Evolutionary conservation across 2,888 invertebrate species (phyloP).

Genomic region (Cremastinae sp.): DNA sequence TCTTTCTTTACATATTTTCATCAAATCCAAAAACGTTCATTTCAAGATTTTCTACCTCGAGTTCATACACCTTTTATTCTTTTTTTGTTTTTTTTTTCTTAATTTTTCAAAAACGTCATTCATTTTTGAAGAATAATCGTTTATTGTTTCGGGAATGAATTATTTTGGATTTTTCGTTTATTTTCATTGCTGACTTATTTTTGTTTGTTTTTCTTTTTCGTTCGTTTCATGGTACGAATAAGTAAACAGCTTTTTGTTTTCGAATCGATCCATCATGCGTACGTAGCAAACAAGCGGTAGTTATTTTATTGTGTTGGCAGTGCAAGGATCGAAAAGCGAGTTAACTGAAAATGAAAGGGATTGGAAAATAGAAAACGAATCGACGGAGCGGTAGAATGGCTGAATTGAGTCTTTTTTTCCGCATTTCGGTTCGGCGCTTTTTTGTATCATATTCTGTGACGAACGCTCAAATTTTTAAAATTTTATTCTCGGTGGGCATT

Average conservation of each 20-base stretch:
- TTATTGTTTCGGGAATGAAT: neutral
- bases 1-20: conserved; percentile 70
- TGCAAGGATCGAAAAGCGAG: conserved; percentile 58
- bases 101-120: conserved; percentile 21
- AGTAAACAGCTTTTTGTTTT: conserved; percentile 15
- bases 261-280: conserved; percentile 35
- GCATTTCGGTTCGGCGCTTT: conserved; percentile 8
- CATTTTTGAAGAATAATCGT: conserved; percentile 3
- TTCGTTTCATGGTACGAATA: conserved; percentile 18
- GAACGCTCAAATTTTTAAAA: conserved; percentile 41
- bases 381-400: conserved; percentile 5
- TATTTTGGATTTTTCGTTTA: conserved; percentile 6
- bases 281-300: conserved; percentile 43
- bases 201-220: neutral
- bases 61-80: too few species aligned
- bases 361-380: conserved; percentile 1
- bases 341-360: conserved; percentile 3
- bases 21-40: conserved; percentile 22
- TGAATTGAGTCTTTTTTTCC: conserved; percentile 3
- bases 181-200: conserved; percentile 8
- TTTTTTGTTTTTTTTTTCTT: conserved; percentile 15
- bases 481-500: conserved; percentile 73
- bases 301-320: conserved; percentile 62
- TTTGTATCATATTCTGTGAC: conserved; percentile 1
- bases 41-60: too few species aligned